Conservation (phyloP, 2,888 invertebrate species). For the Timandra comae region DNA sequence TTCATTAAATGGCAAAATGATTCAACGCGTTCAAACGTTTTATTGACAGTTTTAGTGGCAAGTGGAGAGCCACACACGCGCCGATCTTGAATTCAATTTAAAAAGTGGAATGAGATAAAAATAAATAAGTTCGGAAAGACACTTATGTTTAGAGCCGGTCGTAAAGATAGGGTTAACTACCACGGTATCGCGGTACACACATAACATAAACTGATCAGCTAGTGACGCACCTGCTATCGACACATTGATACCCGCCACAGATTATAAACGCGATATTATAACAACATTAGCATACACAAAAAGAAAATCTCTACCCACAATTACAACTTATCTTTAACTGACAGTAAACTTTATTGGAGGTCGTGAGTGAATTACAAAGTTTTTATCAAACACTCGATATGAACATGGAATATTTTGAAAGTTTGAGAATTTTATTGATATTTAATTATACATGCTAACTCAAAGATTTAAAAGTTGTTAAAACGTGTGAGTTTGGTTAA, state of each 20-base stretch:
- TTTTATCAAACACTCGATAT: too few species aligned
- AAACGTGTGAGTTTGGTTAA: too few species aligned
- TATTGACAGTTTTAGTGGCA: slow-evolving; percentile 71
- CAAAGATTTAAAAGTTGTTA: too few species aligned
- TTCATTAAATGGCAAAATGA: slow-evolving; percentile 63
- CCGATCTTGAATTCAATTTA: slow-evolving; percentile 72
- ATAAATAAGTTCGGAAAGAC: slow-evolving; percentile 74
- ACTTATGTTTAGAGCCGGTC: slow-evolving; percentile 74
- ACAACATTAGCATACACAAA: slow-evolving; percentile 10
- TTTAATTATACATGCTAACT: too few species aligned
- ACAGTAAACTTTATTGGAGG: not conserved
- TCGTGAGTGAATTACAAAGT: too few species aligned
- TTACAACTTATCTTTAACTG: slow-evolving; percentile 3
- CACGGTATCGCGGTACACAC: slow-evolving; percentile 69
- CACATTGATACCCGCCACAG: slow-evolving; percentile 18
- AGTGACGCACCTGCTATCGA: slow-evolving; percentile 45
- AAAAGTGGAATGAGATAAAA: slow-evolving; percentile 75
- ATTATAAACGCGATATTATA: slow-evolving; percentile 9
- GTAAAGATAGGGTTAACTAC: slow-evolving; percentile 77
- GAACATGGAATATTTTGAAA: too few species aligned
- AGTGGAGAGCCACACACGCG: slow-evolving; percentile 67
- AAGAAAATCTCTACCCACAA: slow-evolving; percentile 8
- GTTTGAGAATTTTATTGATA: too few species aligned
- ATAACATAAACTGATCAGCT: slow-evolving; percentile 70
- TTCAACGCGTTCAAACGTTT: slow-evolving; percentile 52